Percentiles rank a stretch among this genome's conserved stretches.
Evolutionary conservation across 2,888 invertebrate species (phyloP).

Genomic region (Tenthredo amoena): DNA sequence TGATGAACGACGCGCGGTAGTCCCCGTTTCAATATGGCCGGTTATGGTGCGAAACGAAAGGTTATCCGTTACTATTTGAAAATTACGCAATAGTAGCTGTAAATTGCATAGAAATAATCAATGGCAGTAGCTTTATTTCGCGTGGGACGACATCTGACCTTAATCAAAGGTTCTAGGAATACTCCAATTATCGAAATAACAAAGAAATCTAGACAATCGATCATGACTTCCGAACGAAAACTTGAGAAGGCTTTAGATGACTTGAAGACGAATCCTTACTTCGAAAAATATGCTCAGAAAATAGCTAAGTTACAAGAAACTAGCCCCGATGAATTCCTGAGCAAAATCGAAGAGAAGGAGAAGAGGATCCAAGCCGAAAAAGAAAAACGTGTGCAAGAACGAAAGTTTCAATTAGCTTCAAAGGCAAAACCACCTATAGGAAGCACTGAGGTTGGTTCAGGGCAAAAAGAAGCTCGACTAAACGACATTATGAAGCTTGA

Average conservation of each 20-base stretch:
- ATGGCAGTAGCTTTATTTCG: slow-evolving; percentile 64
- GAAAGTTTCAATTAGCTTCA: slow-evolving; percentile 64
- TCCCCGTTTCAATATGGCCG: slow-evolving; percentile 45
- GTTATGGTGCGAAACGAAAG: slow-evolving; percentile 35
- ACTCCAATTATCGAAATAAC: neutral
- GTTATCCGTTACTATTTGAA: slow-evolving; percentile 24
- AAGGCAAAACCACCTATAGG: slow-evolving; percentile 65
- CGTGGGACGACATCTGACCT: slow-evolving; percentile 52
- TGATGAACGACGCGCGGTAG: slow-evolving; percentile 35
- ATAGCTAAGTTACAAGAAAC: slow-evolving; percentile 87
- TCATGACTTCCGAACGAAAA: slow-evolving; percentile 77
- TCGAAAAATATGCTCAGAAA: slow-evolving; percentile 89
- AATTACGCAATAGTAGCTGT: slow-evolving; percentile 43
- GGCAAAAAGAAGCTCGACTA: slow-evolving; percentile 75
- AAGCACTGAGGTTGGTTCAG: slow-evolving; percentile 51
- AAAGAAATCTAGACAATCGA: slow-evolving; percentile 57
- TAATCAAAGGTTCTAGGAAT: slow-evolving; percentile 46
- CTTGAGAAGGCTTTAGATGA: slow-evolving; percentile 79
- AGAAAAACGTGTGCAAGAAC: slow-evolving; percentile 68
- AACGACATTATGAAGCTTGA: slow-evolving; percentile 89
- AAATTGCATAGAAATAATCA: slow-evolving; percentile 49
- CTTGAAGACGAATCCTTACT: slow-evolving; percentile 86
- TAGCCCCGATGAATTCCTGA: slow-evolving; percentile 87
- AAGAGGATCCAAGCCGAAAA: slow-evolving; percentile 72
- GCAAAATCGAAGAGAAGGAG: slow-evolving; percentile 81